These are phyloP conservation scores for Australoheros scitulus DNA, from an alignment of 2,113 vertebrate species.

Conservation along the genomic window DNA sequence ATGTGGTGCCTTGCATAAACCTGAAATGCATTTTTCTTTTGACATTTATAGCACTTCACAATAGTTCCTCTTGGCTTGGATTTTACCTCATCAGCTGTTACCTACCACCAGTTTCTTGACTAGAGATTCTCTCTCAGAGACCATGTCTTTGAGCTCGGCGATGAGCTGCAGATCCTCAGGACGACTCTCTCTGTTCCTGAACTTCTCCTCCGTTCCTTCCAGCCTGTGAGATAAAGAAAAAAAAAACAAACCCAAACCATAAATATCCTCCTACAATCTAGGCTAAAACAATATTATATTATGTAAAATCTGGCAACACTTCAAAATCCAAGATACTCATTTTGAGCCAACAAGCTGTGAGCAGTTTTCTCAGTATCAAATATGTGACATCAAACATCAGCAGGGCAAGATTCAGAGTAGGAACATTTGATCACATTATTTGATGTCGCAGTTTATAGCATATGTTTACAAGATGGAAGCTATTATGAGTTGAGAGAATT, in stretches of 20 bases:
- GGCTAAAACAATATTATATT: not conserved
- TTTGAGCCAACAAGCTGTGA: not conserved
- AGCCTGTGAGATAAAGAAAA: conserved; percentile 77
- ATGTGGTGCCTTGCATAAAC: not conserved
- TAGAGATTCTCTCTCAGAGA: conserved; percentile 92
- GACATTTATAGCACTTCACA: not conserved
- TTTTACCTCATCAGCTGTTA: conserved; percentile 1
- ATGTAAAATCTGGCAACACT: not conserved
- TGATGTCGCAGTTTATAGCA: not conserved
- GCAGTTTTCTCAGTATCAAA: not conserved
- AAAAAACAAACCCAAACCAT: not conserved
- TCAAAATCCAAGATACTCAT: not conserved
- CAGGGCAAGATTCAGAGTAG: not conserved
- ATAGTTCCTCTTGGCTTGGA: not conserved
- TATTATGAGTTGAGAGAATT: not conserved
- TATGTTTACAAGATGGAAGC: not conserved
- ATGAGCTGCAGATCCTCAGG: conserved; percentile 95
- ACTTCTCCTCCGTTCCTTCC: conserved; percentile 97
- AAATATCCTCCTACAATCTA: not conserved
- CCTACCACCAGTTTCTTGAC: conserved; percentile 99
- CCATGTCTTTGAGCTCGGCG: conserved; percentile 95
- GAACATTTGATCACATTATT: not conserved
- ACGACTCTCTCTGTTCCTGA: conserved; percentile 93
- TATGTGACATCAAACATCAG: conserved; percentile 1
- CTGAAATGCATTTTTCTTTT: not conserved